These are phyloP conservation scores for Romanomermis culicivorax DNA, from an alignment of 2,888 invertebrate genomes.

Conservation along the genomic window DNA sequence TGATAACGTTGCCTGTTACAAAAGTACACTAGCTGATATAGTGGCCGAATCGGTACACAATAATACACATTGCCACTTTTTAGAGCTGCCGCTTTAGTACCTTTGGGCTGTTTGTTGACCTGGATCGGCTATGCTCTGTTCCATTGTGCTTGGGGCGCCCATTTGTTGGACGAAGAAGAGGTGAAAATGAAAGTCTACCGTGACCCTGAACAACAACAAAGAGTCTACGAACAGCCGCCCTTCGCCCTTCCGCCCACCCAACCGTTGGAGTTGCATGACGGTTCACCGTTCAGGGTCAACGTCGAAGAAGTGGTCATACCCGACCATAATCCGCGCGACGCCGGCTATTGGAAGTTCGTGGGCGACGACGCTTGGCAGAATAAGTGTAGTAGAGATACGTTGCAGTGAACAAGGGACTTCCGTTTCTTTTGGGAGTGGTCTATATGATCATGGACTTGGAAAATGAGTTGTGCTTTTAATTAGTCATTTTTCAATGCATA, in stretches of 20 bases:
- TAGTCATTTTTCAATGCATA: no score
- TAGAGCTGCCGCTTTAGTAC: slow-evolving; percentile 9
- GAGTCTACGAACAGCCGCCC: neutral
- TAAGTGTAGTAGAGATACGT: slow-evolving; percentile 26
- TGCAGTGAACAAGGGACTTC: slow-evolving; percentile 22
- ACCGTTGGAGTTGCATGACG: neutral
- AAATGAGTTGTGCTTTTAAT: no score
- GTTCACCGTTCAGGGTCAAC: neutral
- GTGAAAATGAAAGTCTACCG: neutral
- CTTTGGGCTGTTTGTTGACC: slow-evolving; percentile 23
- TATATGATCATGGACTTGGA: no score
- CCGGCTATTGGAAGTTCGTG: slow-evolving; percentile 27
- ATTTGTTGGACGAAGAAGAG: slow-evolving; percentile 16
- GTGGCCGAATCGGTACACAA: no score
- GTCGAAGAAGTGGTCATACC: neutral
- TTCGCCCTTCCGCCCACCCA: neutral
- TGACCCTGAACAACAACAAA: neutral
- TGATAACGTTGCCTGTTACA: no score
- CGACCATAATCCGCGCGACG: slow-evolving; percentile 7
- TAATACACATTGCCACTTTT: neutral
- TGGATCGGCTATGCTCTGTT: slow-evolving; percentile 24
- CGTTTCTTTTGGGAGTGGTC: no score
- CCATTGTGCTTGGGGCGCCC: slow-evolving; percentile 28
- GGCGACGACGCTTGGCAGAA: slow-evolving; percentile 24
- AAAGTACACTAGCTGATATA: no score